These are phyloP conservation scores for Enteromius viviparus DNA, from an alignment of 2,797 vertebrate species.

Conservation along the genomic window DNA sequence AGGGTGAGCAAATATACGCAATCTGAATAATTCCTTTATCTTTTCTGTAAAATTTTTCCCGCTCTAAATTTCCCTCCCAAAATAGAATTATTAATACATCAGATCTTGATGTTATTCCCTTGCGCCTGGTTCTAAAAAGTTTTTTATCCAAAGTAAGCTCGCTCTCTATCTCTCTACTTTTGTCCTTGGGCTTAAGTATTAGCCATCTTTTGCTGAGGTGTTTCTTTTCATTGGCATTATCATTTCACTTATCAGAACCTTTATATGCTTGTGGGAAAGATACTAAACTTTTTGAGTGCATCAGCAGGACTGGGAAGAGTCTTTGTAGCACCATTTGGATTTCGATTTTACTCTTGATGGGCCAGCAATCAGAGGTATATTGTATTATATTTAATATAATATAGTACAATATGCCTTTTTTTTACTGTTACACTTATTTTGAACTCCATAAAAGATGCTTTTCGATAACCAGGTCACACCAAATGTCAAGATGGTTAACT, in stretches of 20 bases:
- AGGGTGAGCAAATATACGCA: background rate
- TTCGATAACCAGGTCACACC: background rate
- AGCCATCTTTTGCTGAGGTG: conserved; percentile 41
- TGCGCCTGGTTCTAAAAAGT: background rate
- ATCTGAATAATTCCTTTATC: conserved; percentile 10
- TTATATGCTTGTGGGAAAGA: conserved; percentile 28
- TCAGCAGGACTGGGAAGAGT: conserved; percentile 29
- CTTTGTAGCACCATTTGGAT: conserved; percentile 9
- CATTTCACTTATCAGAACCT: conserved; percentile 31
- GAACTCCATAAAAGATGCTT: background rate
- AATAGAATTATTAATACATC: conserved; percentile 12
- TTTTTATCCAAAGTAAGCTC: conserved; percentile 27
- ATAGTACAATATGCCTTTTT: background rate
- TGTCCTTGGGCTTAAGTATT: conserved; percentile 42
- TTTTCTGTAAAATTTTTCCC: background rate
- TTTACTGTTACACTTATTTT: background rate
- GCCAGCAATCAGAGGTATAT: background rate
- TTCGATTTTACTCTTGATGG: conserved; percentile 21
- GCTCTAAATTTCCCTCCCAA: background rate
- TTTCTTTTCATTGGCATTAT: conserved; percentile 47
- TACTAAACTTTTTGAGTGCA: conserved; percentile 17
- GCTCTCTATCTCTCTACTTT: conserved; percentile 21
- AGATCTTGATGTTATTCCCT: background rate
- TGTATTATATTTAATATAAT: background rate
- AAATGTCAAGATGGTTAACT: background rate